Conservation (phyloP, 1,140 invertebrate genomes). For the Neuroterus valhalla region DNA sequence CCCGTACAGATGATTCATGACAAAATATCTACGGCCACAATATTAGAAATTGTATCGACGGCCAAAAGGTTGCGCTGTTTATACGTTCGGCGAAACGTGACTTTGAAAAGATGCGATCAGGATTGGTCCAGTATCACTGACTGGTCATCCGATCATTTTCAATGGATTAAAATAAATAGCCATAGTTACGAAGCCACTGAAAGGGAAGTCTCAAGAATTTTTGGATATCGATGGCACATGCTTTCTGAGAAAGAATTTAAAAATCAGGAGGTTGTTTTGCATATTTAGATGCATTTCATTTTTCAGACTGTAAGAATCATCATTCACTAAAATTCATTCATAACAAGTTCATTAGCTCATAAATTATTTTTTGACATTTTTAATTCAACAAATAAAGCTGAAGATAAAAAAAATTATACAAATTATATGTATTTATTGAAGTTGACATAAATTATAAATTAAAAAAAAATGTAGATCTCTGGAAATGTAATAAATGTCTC, state of each 20-base stretch:
- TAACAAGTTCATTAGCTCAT: not conserved
- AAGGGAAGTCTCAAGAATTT: slow-evolving; percentile 81
- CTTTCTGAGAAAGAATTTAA: slow-evolving; percentile 84
- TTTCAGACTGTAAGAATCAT: not conserved
- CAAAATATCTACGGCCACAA: slow-evolving; percentile 86
- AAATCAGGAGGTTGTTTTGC: slow-evolving; percentile 62
- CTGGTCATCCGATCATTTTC: slow-evolving; percentile 81
- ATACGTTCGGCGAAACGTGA: slow-evolving; percentile 83
- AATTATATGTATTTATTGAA: too few species aligned
- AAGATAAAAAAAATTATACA: too few species aligned
- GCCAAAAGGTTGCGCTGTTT: slow-evolving; percentile 80
- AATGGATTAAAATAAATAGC: slow-evolving; percentile 80
- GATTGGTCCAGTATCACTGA: slow-evolving; percentile 80
- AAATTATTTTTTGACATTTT: not conserved
- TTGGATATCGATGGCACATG: slow-evolving; percentile 84
- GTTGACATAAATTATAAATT: too few species aligned
- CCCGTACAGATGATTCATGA: slow-evolving; percentile 82
- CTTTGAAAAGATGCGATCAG: slow-evolving; percentile 81
- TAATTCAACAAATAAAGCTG: too few species aligned
- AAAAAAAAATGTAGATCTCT: too few species aligned
- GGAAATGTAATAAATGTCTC: too few species aligned
- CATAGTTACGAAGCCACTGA: slow-evolving; percentile 81
- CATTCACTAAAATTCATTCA: slow-evolving; percentile 1
- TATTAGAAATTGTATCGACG: slow-evolving; percentile 83
- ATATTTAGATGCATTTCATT: slow-evolving; percentile 47